A percentile compares a stretch with the other conserved stretches of the same genome.
These are phyloP conservation scores for Semaprochilodus insignis DNA, from an alignment of 2,797 vertebrate genomes.

Conservation along the genomic window DNA sequence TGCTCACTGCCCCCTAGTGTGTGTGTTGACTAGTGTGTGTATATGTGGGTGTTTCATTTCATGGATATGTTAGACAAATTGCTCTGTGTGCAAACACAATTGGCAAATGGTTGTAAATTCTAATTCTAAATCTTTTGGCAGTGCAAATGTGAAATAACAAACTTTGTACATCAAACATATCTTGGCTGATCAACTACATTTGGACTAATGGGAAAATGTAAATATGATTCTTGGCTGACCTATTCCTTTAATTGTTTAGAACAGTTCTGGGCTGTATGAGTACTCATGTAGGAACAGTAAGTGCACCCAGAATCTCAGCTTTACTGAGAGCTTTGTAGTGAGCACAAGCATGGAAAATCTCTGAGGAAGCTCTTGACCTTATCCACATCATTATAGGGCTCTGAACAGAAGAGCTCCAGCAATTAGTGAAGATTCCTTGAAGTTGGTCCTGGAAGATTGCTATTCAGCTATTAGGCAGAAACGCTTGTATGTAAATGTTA, in stretches of 20 bases:
- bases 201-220: not conserved
- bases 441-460: not conserved
- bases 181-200: not conserved
- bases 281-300: constrained; percentile 5
- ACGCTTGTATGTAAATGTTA: not conserved
- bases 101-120: too few relatives aligned
- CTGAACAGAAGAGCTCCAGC: not conserved
- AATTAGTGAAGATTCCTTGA: too few relatives aligned
- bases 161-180: not conserved
- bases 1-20: too few relatives aligned
- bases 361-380: not conserved
- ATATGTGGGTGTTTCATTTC: too few relatives aligned
- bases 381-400: not conserved
- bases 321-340: constrained; percentile 4
- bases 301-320: not conserved
- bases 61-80: too few relatives aligned
- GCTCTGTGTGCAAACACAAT: too few relatives aligned
- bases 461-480: not conserved
- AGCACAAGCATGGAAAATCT: constrained; percentile 20
- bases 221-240: not conserved
- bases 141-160: too few relatives aligned
- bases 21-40: too few relatives aligned
- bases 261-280: constrained; percentile 16
- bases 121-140: too few relatives aligned
- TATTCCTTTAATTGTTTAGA: not conserved